Evolutionary conservation across 2,113 vertebrate genomes (phyloP), one percentile per base, ranked within the genome.

Genomic region (Sylvilagus bachmani): DNA sequence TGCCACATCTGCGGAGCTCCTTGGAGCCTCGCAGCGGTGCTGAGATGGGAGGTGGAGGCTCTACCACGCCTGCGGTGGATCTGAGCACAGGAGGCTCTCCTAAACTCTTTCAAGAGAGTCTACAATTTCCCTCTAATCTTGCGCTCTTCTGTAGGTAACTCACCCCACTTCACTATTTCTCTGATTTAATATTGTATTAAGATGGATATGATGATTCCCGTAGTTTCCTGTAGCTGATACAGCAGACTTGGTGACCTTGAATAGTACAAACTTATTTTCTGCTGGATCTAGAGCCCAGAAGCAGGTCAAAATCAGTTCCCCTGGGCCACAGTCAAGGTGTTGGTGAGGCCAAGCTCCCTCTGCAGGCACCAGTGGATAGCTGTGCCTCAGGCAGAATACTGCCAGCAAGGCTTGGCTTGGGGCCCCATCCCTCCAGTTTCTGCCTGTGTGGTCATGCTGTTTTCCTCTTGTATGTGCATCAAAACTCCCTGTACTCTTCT

Each of bases 1-100:
- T 2, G 2, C 5, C 6, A 25, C 22, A 22, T 33, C 31, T 1
- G 19, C 2, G 0, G 33, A 80, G 22, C 25, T 19, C 31, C 19
- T 2, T 16, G 25, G 17, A 33, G 64, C 22, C 3, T 67, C 7
- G 16, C 13, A 29, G 51, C 19, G 58, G 53, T 71, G 27, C 77
- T 55, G 2, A 22, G 73, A 27, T 2, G 4, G 16, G 29, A 27
- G 7, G 22, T 7, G 11, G 3, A 53, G 61, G 24, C 62, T 19
- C 31, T 4, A 10, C 29, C 3, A 5, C 14, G 12, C 33, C 22
- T 33, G 3, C 13, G 55, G 21, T 44, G 1, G 9, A 21, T n/a
- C 13, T 61, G 44, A 33, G 10, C 44, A 29, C 61, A 73, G 22
- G 5, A 31, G 29, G 29, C 17, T 13, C 67, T 90, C 36, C 36